phyloP scores from a whole-genome alignment of 2,888 invertebrate species.

The Cephus spinipes region DNA sequence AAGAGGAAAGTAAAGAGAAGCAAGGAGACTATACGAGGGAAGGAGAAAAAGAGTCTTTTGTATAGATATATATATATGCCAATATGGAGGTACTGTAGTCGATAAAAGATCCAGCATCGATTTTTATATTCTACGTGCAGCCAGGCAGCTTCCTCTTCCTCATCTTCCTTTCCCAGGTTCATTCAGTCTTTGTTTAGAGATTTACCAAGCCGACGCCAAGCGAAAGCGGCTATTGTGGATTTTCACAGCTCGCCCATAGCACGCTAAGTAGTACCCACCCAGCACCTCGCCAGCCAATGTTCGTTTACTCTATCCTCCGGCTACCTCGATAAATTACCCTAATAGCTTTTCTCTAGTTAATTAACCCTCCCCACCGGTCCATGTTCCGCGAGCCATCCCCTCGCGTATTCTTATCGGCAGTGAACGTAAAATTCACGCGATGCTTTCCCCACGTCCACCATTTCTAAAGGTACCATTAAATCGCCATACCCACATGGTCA shows the following conservation, averaged over 20 bases:
- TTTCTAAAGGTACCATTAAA: neutral
- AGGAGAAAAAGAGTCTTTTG: neutral
- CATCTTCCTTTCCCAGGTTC: neutral
- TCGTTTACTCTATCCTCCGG: constrained; percentile 20
- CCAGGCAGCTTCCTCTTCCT: neutral
- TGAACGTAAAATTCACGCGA: neutral
- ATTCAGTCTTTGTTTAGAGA: constrained; percentile 2
- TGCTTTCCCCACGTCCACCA: neutral
- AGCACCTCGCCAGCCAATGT: neutral
- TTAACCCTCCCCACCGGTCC: constrained; percentile 30
- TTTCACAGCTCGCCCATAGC: constrained; percentile 4
- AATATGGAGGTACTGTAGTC: neutral
- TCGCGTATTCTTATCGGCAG: neutral
- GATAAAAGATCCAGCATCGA: neutral
- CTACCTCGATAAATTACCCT: constrained; percentile 42
- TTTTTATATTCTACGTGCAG: neutral
- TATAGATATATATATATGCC: neutral
- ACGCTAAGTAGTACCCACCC: constrained; percentile 1
- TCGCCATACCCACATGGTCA: neutral
- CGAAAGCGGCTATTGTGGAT: neutral
- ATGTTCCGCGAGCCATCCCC: neutral
- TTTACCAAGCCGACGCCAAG: neutral
- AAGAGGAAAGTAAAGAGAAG: neutral
- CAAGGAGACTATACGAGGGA: neutral
- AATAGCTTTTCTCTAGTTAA: constrained; percentile 44